These are phyloP conservation scores for Nycticebus coucang DNA, from an alignment of 2,113 vertebrate genomes.

Conservation along the genomic window DNA sequence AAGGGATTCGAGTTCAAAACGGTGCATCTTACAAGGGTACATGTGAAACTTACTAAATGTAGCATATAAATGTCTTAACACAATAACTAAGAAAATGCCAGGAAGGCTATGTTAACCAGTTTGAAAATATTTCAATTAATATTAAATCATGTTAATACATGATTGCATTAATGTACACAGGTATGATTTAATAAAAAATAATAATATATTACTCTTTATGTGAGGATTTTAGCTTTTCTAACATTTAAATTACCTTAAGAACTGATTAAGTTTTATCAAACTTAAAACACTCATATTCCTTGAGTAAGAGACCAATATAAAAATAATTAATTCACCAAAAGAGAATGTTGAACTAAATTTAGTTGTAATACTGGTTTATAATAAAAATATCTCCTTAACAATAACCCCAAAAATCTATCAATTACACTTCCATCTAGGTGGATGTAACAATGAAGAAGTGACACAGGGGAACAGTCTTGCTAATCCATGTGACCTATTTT, in stretches of 20 bases:
- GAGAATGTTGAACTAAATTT: background rate
- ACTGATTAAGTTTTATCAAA: slow-evolving; percentile 39
- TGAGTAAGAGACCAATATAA: slow-evolving; percentile 43
- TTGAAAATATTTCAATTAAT: too few relatives aligned
- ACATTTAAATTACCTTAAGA: slow-evolving; percentile 63
- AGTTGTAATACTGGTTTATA: slow-evolving; percentile 42
- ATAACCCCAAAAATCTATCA: background rate
- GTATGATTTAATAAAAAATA: too few relatives aligned
- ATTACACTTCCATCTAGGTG: too few relatives aligned
- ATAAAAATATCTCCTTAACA: slow-evolving; percentile 55
- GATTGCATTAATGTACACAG: too few relatives aligned
- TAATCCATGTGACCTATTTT: slow-evolving; percentile 21
- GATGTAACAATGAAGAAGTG: background rate
- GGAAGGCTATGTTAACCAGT: too few relatives aligned
- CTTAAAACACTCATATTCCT: slow-evolving; percentile 41
- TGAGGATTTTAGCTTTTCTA: background rate
- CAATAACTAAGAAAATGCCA: too few relatives aligned
- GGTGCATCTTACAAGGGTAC: too few relatives aligned
- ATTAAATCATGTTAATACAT: too few relatives aligned
- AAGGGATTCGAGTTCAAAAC: too few relatives aligned
- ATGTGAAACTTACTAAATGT: too few relatives aligned
- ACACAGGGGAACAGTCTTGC: background rate
- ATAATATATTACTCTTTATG: too few relatives aligned
- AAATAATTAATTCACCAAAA: slow-evolving; percentile 58
- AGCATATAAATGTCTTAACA: too few relatives aligned